Percentiles rank a stretch among this genome's conserved stretches.
phyloP scores from a whole-genome alignment of 2,113 vertebrate genomes.

The Taxidea taxus region DNA sequence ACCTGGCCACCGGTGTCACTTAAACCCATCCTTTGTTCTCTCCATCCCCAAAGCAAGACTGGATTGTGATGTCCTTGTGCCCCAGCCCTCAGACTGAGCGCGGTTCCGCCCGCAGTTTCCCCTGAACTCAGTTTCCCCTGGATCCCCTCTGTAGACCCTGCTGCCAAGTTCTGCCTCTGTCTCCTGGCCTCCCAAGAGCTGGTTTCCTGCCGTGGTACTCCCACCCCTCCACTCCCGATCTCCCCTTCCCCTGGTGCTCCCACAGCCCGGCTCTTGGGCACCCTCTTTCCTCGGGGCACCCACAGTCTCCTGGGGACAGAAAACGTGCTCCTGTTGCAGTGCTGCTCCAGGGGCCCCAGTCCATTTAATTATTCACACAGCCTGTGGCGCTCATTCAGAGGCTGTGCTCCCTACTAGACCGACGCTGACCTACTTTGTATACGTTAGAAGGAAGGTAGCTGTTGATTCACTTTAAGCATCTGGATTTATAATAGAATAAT shows the following conservation, averaged over 20 bases:
- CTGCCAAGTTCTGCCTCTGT: background rate
- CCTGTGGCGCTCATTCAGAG: background rate
- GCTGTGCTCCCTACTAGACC: background rate
- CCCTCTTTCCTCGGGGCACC: background rate
- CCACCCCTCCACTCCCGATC: background rate
- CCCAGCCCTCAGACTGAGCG: background rate
- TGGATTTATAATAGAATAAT: constrained; percentile 35
- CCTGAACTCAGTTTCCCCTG: background rate
- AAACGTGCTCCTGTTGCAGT: background rate
- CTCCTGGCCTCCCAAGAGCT: background rate
- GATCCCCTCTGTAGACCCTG: background rate
- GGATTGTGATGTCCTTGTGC: background rate
- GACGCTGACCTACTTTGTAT: background rate
- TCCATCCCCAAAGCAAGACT: background rate
- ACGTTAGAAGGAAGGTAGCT: background rate
- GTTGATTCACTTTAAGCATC: background rate
- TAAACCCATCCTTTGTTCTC: background rate
- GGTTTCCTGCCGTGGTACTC: background rate
- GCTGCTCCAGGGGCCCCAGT: rapidly evolving
- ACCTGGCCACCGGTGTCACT: background rate
- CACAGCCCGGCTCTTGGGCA: background rate
- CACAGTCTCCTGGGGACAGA: background rate
- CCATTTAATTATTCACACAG: constrained; percentile 10
- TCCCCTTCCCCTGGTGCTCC: background rate
- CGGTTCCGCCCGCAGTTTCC: background rate